These are phyloP conservation scores for Cephus spinipes DNA, from an alignment of 2,888 invertebrate genomes.

Conservation along the genomic window DNA sequence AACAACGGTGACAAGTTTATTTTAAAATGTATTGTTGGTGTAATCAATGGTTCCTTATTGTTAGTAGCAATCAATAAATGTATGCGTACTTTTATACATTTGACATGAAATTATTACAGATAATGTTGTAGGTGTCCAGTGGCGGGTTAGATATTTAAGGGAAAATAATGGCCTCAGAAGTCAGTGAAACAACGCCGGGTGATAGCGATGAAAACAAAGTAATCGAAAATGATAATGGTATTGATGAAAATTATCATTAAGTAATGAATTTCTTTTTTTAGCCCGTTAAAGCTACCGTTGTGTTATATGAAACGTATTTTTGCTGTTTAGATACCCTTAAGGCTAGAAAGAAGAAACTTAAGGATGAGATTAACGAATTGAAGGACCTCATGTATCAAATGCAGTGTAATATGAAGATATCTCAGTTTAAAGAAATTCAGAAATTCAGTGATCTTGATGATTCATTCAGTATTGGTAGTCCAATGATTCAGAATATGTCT, in stretches of 20 bases:
- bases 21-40: too few relatives aligned
- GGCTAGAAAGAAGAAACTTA: not conserved
- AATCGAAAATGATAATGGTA: not conserved
- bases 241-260: not conserved
- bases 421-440: not conserved
- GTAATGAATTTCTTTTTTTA: not conserved
- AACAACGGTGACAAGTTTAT: too few relatives aligned
- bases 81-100: not conserved
- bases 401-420: not conserved
- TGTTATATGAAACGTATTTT: not conserved
- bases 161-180: not conserved
- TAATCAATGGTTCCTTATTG: not conserved
- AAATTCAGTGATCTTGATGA: not conserved
- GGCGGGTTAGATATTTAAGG: not conserved
- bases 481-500: not conserved
- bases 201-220: not conserved
- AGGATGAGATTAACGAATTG: not conserved
- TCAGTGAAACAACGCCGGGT: not conserved
- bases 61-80: not conserved
- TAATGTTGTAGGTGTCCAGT: not conserved
- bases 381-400: not conserved
- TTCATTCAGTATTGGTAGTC: not conserved
- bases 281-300: not conserved
- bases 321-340: not conserved
- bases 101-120: not conserved